Evolutionary conservation across 1,140 invertebrate genomes (phyloP), one percentile per base, ranked within the genome.

Genomic region (Choristoneura fumiferana): DNA sequence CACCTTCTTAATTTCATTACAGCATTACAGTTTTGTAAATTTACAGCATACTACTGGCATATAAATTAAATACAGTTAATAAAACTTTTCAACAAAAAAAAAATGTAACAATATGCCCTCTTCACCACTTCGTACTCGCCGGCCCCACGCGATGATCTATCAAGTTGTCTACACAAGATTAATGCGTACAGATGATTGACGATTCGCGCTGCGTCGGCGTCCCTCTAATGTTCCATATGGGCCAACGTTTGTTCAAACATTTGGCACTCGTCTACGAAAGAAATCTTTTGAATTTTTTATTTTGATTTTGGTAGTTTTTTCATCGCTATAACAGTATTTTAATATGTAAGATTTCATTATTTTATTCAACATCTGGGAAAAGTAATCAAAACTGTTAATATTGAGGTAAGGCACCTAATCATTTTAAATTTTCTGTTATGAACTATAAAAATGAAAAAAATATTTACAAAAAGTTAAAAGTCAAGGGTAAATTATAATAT

Each of bases 91-190:
- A 65, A 67, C 12, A 13, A 52, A 40, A n/a, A n/a, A n/a, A n/a
- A n/a, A n/a, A n/a, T n/a, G n/a, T n/a, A n/a, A 12, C 43, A 14
- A 37, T 62, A 53, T 66, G 12, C 6, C 38, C 14, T 40, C 60
- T 54, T 40, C 54, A 17, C 43, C 62, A 63, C 43, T 22, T 72
- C 60, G 37, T 53, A 52, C 63, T 58, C 49, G 57, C 45, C 49
- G 60, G 37, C 59, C 54, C 65, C 53, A 63, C 73, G 73, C 78
- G 80, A 87, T 87, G 84, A 87, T 85, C 84, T 85, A 87, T 88
- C 85, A 88, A 88, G 73, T 86, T 88, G 85, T 88, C 85, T 84
- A 68, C 85, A 79, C 77, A 86, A 88, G 85, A 88, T 88, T 84
- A 88, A 88, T 88, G 85, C 77, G 83, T 79, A 63, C 67, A 74